Base-by-base conservation (phyloP, 2,888 invertebrate genomes). In the Ochlodes sylvanus region DNA sequence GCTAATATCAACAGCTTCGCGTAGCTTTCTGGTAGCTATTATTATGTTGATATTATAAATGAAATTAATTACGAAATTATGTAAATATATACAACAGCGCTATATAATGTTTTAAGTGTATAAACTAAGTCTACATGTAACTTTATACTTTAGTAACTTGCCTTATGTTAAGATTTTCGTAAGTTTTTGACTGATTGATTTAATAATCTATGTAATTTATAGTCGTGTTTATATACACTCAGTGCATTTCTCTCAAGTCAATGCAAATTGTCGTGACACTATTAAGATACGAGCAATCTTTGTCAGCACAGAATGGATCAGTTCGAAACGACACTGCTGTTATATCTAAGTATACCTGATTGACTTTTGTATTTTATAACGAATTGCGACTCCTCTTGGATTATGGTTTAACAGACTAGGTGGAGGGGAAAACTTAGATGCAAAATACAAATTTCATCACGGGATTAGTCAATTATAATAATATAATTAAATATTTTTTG, bases 161-260 rank as follows among this genome's bases (percentile, higher is more conserved):
- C 91, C 90, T 88, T 86, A 75, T 71, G 77, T 78, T 87, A 87
- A 80, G 81, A 82, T 79, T 84, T 80, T 83, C 80, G 84, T 90
- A 80, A 80, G 82, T 79, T 79, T 82, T 87, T 87, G 92, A 91
- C 92, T 91, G 92, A 91, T 87, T 87, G 86, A 83, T 89, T 86
- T 87, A 72, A 81, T 85, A 84, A 85, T 83, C 83, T 86, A 86
- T 78, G 78, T 82, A 81, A 77, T 83, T 70, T 66, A 79, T 79
- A 78, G 77, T 68, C 55, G 73, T 78, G 77, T 74, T 78, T 85
- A 82, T 85, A 82, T 85, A 85, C 82, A 84, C 79, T 80, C 78
- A 79, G 78, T 84, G 86, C 88, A 88, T 87, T 87, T 85, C 63
- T 74, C 79, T 79, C 77, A 80, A 79, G 81, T 84, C 83, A 83